phyloP scores from a whole-genome alignment of 1,140 invertebrate genomes.

The Drosophila albomicans region DNA sequence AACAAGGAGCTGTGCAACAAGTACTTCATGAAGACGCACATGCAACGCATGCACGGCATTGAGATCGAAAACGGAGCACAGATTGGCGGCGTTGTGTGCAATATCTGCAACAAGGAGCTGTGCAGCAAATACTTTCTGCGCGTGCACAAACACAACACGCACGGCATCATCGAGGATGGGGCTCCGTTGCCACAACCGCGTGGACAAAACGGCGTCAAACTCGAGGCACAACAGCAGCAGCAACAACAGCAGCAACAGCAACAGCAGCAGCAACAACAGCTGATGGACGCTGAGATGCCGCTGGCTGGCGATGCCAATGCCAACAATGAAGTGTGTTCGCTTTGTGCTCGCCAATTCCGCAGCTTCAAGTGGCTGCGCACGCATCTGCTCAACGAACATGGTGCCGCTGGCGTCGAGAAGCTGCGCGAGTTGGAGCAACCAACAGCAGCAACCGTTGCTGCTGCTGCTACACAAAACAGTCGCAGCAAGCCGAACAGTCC shows the following conservation, averaged over 20 bases:
- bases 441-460: constrained; percentile 24
- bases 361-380: constrained; percentile 95
- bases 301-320: constrained; percentile 25
- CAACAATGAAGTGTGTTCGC: constrained; percentile 90
- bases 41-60: constrained; percentile 99
- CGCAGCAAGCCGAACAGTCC: constrained; percentile 85
- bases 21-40: constrained; percentile 99
- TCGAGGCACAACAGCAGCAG: constrained; percentile 70
- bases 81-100: constrained; percentile 96
- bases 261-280: constrained; percentile 85
- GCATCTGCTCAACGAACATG: constrained; percentile 95
- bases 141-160: constrained; percentile 98
- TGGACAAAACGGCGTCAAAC: constrained; percentile 86
- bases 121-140: constrained; percentile 99
- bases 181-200: constrained; percentile 86
- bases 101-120: constrained; percentile 98
- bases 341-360: constrained; percentile 94
- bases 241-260: constrained; percentile 56
- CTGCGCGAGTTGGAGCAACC: constrained; percentile 88
- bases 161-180: constrained; percentile 94
- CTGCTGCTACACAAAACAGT: neutral
- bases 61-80: constrained; percentile 96
- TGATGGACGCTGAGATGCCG: constrained; percentile 55
- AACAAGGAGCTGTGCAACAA: constrained; percentile 99
- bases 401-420: constrained; percentile 89